phyloP scores from a whole-genome alignment of 1,140 invertebrate genomes.

The Drosophila bocqueti region DNA sequence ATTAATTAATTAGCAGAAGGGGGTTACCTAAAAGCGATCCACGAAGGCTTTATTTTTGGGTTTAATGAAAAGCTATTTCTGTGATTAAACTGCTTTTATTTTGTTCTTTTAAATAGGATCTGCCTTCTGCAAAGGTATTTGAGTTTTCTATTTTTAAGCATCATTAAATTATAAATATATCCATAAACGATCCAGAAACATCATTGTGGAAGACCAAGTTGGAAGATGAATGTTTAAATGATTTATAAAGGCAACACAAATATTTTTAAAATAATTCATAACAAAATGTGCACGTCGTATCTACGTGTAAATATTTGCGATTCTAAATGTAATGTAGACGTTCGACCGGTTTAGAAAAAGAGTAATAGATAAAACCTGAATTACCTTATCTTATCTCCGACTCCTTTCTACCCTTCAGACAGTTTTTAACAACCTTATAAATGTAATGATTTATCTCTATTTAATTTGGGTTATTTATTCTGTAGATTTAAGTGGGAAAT shows the following conservation, averaged over 20 bases:
- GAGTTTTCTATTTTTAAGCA: conserved; percentile 1
- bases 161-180: conserved; percentile 10
- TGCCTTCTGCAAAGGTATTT: conserved; percentile 1
- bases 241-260: conserved; percentile 4
- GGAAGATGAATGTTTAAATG: not conserved
- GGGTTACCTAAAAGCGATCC: not conserved
- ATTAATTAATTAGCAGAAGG: not conserved
- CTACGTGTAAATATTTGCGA: not conserved
- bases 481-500: not conserved
- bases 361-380: not conserved
- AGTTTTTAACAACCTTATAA: not conserved
- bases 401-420: not conserved
- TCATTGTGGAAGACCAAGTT: not conserved
- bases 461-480: not conserved
- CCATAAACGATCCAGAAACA: conserved; percentile 2
- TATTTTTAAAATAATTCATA: not conserved
- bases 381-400: not conserved
- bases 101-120: not conserved
- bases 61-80: not conserved
- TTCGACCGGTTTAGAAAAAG: not conserved
- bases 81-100: not conserved
- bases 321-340: not conserved
- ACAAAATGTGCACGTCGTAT: not conserved
- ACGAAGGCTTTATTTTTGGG: not conserved
- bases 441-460: not conserved